Evolutionary conservation across 2,888 invertebrate genomes (phyloP).

Genomic region (Lasius platythorax): DNA sequence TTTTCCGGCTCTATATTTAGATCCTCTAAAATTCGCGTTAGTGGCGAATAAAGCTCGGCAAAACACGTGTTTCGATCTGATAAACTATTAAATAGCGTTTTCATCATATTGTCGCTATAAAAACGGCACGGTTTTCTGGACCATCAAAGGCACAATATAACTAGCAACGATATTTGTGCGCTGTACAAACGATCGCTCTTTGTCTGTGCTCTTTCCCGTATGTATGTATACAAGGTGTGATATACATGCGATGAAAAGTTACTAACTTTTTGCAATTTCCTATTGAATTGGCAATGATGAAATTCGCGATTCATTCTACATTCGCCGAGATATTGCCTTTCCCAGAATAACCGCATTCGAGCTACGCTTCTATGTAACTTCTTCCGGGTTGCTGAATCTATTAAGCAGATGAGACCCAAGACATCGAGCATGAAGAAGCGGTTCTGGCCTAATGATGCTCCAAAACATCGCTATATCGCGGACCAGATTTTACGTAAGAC

Average conservation of each 20-base stretch:
- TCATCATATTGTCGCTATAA: conserved; percentile 4
- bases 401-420: conserved; percentile 4
- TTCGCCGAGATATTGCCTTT: background rate
- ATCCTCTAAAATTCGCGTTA: conserved; percentile 60
- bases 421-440: conserved; percentile 14
- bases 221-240: background rate
- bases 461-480: conserved; percentile 62
- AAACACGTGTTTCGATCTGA: conserved; percentile 66
- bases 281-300: background rate
- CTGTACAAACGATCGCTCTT: background rate
- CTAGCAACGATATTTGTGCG: background rate
- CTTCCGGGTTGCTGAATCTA: conserved; percentile 45
- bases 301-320: conserved; percentile 1
- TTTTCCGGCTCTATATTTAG: conserved; percentile 55
- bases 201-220: background rate
- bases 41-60: conserved; percentile 56
- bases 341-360: conserved; percentile 2
- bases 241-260: background rate
- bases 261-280: background rate
- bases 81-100: conserved; percentile 41
- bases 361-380: conserved; percentile 7
- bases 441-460: conserved; percentile 63
- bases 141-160: background rate
- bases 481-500: conserved; percentile 75
- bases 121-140: background rate